Conservation (phyloP, 2,113 vertebrate genomes). For the Leuciscus idus region DNA sequence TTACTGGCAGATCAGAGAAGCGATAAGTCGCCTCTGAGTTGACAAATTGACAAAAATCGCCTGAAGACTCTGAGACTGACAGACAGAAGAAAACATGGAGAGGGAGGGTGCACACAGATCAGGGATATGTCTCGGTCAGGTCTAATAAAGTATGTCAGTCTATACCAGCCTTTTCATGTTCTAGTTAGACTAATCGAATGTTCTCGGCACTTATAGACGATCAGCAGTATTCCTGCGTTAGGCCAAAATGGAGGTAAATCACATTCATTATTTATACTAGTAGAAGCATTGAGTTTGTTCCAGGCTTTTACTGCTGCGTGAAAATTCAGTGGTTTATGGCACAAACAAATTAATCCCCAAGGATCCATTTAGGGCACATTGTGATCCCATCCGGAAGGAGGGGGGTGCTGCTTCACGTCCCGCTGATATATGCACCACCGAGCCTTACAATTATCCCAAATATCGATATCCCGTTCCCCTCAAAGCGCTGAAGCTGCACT, state of each 20-base stretch:
- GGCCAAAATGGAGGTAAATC: constrained; percentile 28
- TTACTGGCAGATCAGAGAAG: constrained; percentile 34
- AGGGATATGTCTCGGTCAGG: not conserved
- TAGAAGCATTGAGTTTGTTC: not conserved
- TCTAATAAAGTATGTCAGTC: not conserved
- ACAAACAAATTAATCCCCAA: constrained; percentile 41
- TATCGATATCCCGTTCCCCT: constrained; percentile 54
- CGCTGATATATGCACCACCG: constrained; percentile 60
- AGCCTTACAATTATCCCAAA: constrained; percentile 55
- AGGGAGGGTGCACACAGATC: not conserved
- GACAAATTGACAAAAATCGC: not conserved
- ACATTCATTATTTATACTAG: constrained; percentile 46
- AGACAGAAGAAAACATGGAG: constrained; percentile 13
- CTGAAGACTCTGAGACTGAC: not conserved
- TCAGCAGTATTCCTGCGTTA: constrained; percentile 23
- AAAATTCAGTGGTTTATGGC: constrained; percentile 20
- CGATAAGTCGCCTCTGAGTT: not conserved
- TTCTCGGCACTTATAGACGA: not conserved
- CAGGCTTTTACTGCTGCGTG: constrained; percentile 27
- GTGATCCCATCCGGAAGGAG: constrained; percentile 54
- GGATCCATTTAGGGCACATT: constrained; percentile 56
- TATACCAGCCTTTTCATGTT: constrained; percentile 30
- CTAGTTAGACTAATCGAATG: constrained; percentile 8
- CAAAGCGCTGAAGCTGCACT: constrained; percentile 65
- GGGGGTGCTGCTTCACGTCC: constrained; percentile 41